Evolutionary conservation across 2,113 vertebrate species (phyloP), one percentile per base, ranked within the genome.

Genomic region (Eulemur macaco): DNA sequence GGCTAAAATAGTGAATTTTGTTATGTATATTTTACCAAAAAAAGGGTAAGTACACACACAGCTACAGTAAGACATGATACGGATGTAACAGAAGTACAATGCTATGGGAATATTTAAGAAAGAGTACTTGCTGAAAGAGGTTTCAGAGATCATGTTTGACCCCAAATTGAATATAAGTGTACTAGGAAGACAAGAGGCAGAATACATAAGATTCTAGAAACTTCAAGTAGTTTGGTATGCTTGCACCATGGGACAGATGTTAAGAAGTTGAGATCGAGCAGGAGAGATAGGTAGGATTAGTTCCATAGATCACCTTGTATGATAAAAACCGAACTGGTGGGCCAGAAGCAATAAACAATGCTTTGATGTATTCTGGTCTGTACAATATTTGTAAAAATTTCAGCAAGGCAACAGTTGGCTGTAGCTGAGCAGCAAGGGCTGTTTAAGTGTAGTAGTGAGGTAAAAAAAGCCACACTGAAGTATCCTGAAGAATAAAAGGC

Each of bases 261-360:
- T 92, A 76, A 91, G 39, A 86, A 81, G 64, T 0, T 71, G 73
- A 68, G 47, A 74, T 69, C 17, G 56, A 27, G 64, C 9, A 86
- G 39, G 37, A 89, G 68, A 81, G 50, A 34, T 7, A 83, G 27
- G 34, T 1, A 92, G 17, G 73, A 87, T 66, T 13, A 91, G 37
- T 68, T 93, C 73, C 11, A 54, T 1, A 78, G 45, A 88, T 15
- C 15, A 80, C 9, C 29, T 47, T 45, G 25, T 45, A 56, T 54
- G 64, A 77, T 60, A 91, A 95, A 96, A 96, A 52, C 39, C 5
- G 74, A 96, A 95, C 25, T 60, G n/a, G 42, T 77, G 25, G n/a
- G 42, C 20, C 37, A 89, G 45, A 69, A 39, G 17, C 69, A 96
- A 52, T 71, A 86, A 87, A 77, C 27, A 82, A 68, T 11, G 82